Evolutionary conservation across 2,888 invertebrate species (phyloP).

Genomic region (Muscina levida): DNA sequence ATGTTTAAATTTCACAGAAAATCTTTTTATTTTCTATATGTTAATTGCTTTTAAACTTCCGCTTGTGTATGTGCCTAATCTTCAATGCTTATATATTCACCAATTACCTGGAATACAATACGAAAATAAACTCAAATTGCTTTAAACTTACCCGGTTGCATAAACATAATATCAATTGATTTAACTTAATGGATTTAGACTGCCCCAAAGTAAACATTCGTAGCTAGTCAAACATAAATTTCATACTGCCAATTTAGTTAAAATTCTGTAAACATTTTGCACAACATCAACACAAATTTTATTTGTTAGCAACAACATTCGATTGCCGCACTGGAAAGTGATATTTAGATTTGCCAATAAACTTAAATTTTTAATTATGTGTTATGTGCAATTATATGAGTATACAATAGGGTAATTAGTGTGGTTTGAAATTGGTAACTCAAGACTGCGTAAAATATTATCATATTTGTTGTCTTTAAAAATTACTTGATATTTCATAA

Average conservation of each 20-base stretch:
- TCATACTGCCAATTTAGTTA: not conserved
- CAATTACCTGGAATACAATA: not conserved
- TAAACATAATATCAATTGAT: not conserved
- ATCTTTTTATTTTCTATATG: not conserved
- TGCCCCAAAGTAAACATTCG: not conserved
- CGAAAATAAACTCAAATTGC: not conserved
- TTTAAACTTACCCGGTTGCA: not conserved
- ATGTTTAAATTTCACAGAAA: too few species aligned
- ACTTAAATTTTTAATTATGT: slow-evolving; percentile 23
- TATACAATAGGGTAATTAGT: too few species aligned
- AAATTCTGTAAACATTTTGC: slow-evolving; percentile 16
- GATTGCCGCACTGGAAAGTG: not conserved
- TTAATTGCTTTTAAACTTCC: not conserved
- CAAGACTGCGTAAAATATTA: too few species aligned
- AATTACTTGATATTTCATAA: too few species aligned
- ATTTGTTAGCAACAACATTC: not conserved
- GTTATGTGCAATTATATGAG: too few species aligned
- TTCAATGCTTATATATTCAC: too few species aligned
- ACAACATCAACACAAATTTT: slow-evolving; percentile 18
- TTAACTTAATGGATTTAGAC: not conserved
- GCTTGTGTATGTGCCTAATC: too few species aligned
- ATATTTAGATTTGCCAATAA: not conserved
- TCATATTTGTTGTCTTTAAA: too few species aligned
- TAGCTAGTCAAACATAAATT: not conserved
- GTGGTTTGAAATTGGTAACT: too few species aligned